These are phyloP conservation scores for Nestor notabilis DNA, from an alignment of 2,113 vertebrate species.

Conservation along the genomic window DNA sequence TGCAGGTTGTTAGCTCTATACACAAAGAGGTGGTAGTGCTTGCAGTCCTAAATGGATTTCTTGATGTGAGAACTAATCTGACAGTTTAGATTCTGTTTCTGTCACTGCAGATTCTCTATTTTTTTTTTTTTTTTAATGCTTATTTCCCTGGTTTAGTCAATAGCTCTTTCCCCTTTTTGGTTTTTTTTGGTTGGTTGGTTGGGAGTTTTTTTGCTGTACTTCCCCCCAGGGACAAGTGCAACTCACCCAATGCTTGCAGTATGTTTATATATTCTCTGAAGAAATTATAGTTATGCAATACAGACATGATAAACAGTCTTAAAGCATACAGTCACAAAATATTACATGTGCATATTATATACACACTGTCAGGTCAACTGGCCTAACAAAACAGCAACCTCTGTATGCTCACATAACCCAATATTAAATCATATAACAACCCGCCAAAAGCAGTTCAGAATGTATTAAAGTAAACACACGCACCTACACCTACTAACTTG, in stretches of 20 bases:
- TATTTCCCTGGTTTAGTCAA: not conserved
- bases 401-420: constrained; percentile 14
- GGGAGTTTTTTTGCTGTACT: not conserved
- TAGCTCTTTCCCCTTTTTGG: not conserved
- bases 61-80: not conserved
- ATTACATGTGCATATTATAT: not conserved
- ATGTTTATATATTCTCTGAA: not conserved
- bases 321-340: not conserved
- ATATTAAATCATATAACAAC: constrained; percentile 44
- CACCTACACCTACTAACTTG: constrained; percentile 44
- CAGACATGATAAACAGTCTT: not conserved
- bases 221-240: not conserved
- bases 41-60: not conserved
- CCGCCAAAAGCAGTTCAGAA: constrained; percentile 35
- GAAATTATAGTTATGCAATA: not conserved
- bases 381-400: constrained; percentile 43
- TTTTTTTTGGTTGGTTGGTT: not conserved
- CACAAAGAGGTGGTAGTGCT: not conserved
- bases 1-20: not conserved
- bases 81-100: not conserved
- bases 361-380: constrained; percentile 17
- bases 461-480: constrained; percentile 36
- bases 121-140: not conserved
- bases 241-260: not conserved
- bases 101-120: not conserved